Conservation (phyloP, 2,113 vertebrate genomes). For the Spilogale gracilis region DNA sequence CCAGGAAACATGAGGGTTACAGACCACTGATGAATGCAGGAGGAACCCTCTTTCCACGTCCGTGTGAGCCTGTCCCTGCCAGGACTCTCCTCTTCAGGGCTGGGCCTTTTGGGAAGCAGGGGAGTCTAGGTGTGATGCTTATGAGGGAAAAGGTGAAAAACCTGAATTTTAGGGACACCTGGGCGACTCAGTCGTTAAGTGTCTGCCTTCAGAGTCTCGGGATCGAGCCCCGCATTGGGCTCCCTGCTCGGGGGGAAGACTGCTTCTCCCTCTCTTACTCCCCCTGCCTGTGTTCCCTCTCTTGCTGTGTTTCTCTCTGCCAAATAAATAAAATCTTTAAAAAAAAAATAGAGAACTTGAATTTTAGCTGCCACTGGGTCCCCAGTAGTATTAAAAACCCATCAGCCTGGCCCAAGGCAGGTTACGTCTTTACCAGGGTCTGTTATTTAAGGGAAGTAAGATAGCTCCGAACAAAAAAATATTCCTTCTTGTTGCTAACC, state of each 20-base stretch:
- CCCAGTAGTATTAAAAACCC: not conserved
- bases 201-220: no score
- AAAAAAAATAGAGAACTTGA: not conserved
- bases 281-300: no score
- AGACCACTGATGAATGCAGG: not conserved
- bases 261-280: no score
- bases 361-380: not conserved
- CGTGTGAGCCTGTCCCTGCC: not conserved
- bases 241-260: no score
- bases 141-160: not conserved
- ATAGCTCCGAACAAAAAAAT: not conserved
- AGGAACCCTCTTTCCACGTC: not conserved
- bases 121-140: not conserved
- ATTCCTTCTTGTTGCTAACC: not conserved
- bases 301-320: no score
- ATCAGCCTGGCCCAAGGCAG: not conserved
- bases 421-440: not conserved
- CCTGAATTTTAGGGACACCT: not conserved
- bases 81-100: not conserved
- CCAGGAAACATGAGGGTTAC: not conserved
- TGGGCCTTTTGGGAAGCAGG: fast-evolving
- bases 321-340: no score
- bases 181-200: no score
- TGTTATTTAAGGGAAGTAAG: slow-evolving; percentile 8
- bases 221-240: no score